Conservation (phyloP, 2,113 vertebrate genomes). For the Spizaetus ornatus region DNA sequence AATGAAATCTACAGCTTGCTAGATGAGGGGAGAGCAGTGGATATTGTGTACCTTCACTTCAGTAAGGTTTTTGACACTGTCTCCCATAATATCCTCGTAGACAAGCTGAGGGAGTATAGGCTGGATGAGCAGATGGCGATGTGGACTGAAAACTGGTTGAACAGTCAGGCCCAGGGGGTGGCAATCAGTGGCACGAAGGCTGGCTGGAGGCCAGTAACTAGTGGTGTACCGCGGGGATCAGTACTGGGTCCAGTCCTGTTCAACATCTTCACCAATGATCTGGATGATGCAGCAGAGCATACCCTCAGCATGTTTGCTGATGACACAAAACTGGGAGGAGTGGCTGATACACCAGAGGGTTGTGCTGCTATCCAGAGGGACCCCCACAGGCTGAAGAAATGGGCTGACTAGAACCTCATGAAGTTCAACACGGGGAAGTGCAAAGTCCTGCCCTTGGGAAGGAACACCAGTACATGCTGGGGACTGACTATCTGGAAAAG, state of each 20-base stretch:
- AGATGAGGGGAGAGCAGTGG: background rate
- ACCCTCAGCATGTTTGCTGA: background rate
- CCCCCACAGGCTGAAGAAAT: background rate
- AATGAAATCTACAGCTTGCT: background rate
- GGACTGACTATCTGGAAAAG: background rate
- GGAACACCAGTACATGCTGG: background rate
- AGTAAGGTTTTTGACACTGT: background rate
- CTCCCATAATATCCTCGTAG: background rate
- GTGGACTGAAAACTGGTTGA: background rate
- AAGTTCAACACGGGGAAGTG: background rate
- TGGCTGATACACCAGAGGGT: background rate
- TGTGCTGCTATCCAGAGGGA: background rate
- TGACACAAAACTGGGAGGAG: background rate
- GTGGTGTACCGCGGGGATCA: background rate
- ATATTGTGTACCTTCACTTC: background rate
- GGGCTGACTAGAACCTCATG: background rate
- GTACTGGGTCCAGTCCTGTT: background rate
- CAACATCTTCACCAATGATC: background rate
- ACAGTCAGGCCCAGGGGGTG: too few species aligned
- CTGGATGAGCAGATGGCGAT: background rate
- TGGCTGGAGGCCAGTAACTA: background rate
- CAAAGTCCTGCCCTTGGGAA: background rate
- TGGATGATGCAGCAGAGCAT: background rate
- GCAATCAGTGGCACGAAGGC: accelerated
- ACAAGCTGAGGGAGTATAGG: background rate